phyloP scores from a whole-genome alignment of 2,797 vertebrate species.

The Phaenicophaeus curvirostris region DNA sequence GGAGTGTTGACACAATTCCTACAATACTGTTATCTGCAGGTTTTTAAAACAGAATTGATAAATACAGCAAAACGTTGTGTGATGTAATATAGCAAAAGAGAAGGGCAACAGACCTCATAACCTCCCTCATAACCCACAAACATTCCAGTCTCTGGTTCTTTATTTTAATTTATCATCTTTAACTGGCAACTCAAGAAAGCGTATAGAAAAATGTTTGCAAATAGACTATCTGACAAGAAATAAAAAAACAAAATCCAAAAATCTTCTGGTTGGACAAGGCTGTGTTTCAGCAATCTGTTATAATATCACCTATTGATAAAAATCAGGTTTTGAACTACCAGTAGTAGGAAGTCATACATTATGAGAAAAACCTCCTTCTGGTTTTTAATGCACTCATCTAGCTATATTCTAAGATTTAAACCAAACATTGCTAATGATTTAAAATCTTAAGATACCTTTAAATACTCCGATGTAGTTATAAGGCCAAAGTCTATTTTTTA shows the following conservation, averaged over 20 bases:
- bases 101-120: not conserved
- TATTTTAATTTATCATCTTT: not conserved
- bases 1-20: not conserved
- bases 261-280: not conserved
- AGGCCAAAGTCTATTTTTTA: not conserved
- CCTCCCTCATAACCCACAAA: not conserved
- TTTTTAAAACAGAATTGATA: not conserved
- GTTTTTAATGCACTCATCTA: not conserved
- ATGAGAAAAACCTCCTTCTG: not conserved
- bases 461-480: not conserved
- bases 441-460: not conserved
- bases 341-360: not conserved
- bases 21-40: not conserved
- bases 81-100: not conserved
- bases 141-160: not conserved
- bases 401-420: not conserved
- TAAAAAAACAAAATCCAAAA: not conserved
- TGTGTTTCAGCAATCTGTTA: not conserved
- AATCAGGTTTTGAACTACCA: not conserved
- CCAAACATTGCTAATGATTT: not conserved
- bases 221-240: not conserved
- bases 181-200: not conserved
- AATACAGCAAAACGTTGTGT: not conserved
- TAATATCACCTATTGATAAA: not conserved
- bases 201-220: not conserved